Base-by-base conservation (phyloP, 2,888 invertebrate species). In the Axea sp. region DNA sequence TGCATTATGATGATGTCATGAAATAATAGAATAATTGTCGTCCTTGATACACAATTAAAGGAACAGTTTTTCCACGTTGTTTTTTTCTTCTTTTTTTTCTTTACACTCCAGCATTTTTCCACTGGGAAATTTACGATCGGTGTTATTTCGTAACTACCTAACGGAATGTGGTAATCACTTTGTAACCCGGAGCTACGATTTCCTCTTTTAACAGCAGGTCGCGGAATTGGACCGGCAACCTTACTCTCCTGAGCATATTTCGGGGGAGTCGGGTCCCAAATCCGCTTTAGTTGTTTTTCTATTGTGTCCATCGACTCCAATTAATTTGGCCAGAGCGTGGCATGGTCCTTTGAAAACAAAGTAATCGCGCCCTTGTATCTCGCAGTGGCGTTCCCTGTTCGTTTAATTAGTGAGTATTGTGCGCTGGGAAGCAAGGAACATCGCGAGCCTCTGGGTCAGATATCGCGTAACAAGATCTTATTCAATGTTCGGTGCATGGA, bases 341-440 rank as follows among this genome's bases (percentile, higher is more conserved):
- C 80, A 69, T 81, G 78, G 81, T 59, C 79, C 81, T 47, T 74
- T 81, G 83, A 85, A 86, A 86, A 87, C 86, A 87, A 87, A 86
- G 87, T 85, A 86, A 87, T 87, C 86, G 84, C 82, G 78, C 78
- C 80, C 76, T 78, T 80, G 84, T 84, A 86, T 86, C 86, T 79
- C 49, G 81, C 80, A 78, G 80, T 81, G 82, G 82, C 82, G 81
- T 78, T 80, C 78, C 76, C 80, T 82, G 80, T 79, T 77, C 83
- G 83, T 86, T 86, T 87, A 87, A 87, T 87, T 87, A 87, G 87
- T 83, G 80, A 81, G 86, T 84, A 86, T 87, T 87, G 87, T 86
- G 83, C 82, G 78, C 75, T 64, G 65, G 64, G 68, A 53, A 76
- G 76, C 65, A 45, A 60, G 57, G 76, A 75, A 75, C 77, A 76